Conservation (phyloP, 2,113 vertebrate species). For the Stegostoma tigrinum region DNA sequence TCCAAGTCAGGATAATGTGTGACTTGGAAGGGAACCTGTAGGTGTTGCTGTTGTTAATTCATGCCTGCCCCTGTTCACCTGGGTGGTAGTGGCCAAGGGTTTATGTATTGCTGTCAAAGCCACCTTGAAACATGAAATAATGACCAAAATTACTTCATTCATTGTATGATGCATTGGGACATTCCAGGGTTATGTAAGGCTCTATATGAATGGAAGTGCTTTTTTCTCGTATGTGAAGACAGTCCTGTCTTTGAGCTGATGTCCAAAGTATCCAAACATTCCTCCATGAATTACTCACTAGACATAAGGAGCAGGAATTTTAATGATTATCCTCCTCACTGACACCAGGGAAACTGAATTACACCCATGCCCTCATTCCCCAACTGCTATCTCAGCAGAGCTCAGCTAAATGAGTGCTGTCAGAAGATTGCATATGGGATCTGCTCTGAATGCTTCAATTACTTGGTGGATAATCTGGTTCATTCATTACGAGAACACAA, state of each 20-base stretch:
- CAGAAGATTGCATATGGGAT: background rate
- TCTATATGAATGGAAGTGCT: background rate
- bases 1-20: background rate
- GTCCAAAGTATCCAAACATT: background rate
- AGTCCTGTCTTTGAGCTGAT: background rate
- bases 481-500: background rate
- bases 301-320: background rate
- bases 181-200: background rate
- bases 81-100: background rate
- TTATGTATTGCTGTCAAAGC: background rate
- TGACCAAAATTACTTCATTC: background rate
- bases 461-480: background rate
- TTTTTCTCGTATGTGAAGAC: background rate
- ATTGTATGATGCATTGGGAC: background rate
- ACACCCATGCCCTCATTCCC: background rate
- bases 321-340: background rate
- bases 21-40: background rate
- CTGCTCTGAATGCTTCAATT: background rate
- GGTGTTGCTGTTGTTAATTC: background rate
- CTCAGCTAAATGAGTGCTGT: background rate
- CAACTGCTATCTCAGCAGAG: background rate
- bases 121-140: background rate
- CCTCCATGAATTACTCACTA: background rate
- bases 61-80: background rate
- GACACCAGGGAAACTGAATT: background rate